phyloP scores from a whole-genome alignment of 2,113 vertebrate genomes.

The Galbula dea region DNA sequence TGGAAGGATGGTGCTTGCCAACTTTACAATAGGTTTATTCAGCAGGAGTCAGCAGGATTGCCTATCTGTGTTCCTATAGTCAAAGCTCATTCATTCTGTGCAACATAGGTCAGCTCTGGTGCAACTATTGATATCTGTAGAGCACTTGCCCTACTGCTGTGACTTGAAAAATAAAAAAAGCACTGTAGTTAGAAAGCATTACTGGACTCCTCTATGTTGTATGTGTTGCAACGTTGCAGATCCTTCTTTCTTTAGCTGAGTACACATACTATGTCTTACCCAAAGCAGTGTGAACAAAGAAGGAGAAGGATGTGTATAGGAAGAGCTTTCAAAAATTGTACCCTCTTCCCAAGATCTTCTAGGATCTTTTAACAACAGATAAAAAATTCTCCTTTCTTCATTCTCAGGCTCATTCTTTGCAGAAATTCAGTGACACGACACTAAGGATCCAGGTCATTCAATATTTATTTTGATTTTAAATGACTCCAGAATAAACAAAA shows the following conservation, averaged over 20 bases:
- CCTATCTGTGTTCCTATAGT: slow-evolving; percentile 41
- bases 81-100: slow-evolving; percentile 53
- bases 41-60: slow-evolving; percentile 52
- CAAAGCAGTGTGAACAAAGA: background rate
- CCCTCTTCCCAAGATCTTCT: background rate
- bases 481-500: background rate
- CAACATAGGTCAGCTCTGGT: slow-evolving; percentile 48
- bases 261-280: background rate
- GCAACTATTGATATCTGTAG: slow-evolving; percentile 47
- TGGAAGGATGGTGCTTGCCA: slow-evolving; percentile 46
- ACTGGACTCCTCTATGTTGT: background rate
- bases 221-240: background rate
- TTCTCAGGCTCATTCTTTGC: background rate
- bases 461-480: background rate
- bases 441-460: background rate
- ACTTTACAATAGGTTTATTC: slow-evolving; percentile 52
- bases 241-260: slow-evolving; percentile 16
- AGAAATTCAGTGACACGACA: background rate
- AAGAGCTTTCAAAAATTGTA: background rate
- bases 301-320: background rate
- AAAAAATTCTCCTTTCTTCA: background rate
- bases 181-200: background rate
- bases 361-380: background rate
- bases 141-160: slow-evolving; percentile 48
- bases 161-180: background rate